These are phyloP conservation scores for Percina caprodes DNA, from an alignment of 2,113 vertebrate species.

Conservation along the genomic window DNA sequence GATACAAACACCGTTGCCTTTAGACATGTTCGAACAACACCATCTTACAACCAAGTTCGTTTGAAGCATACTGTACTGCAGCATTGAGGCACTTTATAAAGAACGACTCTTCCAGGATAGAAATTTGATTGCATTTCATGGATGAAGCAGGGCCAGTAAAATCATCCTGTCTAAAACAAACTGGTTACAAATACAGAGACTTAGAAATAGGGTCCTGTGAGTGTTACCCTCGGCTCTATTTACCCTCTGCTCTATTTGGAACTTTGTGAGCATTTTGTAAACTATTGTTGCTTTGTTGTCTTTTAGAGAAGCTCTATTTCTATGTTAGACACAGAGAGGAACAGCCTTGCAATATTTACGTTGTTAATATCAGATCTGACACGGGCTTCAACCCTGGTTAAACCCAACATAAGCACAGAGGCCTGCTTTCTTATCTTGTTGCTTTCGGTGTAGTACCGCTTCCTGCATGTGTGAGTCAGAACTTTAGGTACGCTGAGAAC, in stretches of 20 bases:
- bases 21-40: neutral
- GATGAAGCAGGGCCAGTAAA: neutral
- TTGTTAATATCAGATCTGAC: slow-evolving; percentile 2
- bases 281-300: neutral
- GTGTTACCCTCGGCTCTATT: neutral
- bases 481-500: slow-evolving; percentile 50
- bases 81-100: neutral
- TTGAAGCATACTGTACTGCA: neutral
- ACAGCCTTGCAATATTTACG: slow-evolving; percentile 15
- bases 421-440: slow-evolving; percentile 37
- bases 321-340: neutral
- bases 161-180: neutral
- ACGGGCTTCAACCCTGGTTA: slow-evolving; percentile 8
- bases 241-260: too few species aligned
- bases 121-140: neutral
- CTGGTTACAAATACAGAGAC: neutral
- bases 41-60: neutral
- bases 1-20: neutral
- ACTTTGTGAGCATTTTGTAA: neutral
- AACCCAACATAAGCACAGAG: slow-evolving; percentile 14
- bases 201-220: neutral
- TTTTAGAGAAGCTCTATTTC: neutral
- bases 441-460: neutral
- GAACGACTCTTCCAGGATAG: neutral
- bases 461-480: slow-evolving; percentile 45